Base-by-base conservation (phyloP, 2,888 invertebrate species). In the Chymomyza procnemis region DNA sequence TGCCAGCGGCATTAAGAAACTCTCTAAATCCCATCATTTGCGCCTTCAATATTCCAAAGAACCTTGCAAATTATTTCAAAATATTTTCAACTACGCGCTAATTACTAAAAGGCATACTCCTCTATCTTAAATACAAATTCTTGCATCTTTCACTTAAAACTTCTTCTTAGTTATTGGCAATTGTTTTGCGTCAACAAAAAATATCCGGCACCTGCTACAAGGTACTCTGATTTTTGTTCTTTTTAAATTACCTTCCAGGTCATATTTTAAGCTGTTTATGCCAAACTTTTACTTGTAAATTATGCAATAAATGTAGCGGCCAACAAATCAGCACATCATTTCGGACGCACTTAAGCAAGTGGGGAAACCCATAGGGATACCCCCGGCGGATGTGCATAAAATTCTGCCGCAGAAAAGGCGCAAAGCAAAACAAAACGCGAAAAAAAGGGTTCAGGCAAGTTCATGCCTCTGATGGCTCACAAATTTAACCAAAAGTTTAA, bases 211-310 rank as follows among this genome's bases (percentile, higher is more conserved):
- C 30, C 50, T n/a, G 18, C 26, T n/a, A 50, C 1, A 48, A 12
- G 8, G 48, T n/a, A 18, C 18, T 48, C 2, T 1, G n/a, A 48
- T 6, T 50, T 50, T 50, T 50, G n/a, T 18, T 4, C 6, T 26
- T 26, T 2, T 26, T 26, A 26, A 26, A 50, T 50, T 22, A 21
- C 57, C 26, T 26, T 59, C 8, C 50, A 30, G 14, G 46, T 74
- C 77, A 87, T 82, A 79, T 79, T 81, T 81, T 79, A 81, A 81
- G 75, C 76, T 73, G 65, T 85, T 81, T 87, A 87, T 79, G 76
- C 71, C 54, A 66, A 72, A 70, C 71, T 72, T 76, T 73, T 65
- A 18, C 54, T 71, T 72, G 85, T 82, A 85, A 87, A 82, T 87
- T 85, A 85, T 82, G 79, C 81, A 81, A 74, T 87, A 84, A 81